Conservation (phyloP, 2,888 invertebrate species). For the Noctua fimbriata region DNA sequence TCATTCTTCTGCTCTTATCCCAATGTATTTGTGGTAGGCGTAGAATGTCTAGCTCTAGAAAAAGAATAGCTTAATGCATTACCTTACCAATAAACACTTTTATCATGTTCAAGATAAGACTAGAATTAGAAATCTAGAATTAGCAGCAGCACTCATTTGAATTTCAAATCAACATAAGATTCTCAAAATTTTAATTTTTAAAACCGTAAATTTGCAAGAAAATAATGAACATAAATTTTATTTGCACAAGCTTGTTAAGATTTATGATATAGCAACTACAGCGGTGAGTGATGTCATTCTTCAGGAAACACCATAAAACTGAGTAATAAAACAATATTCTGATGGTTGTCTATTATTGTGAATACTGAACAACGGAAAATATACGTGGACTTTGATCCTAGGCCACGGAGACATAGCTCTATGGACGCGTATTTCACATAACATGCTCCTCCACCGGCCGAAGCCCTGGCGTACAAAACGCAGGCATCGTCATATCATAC, state of each 20-base stretch:
- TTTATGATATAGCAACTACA: not conserved
- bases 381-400: not conserved
- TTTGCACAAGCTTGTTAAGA: constrained; percentile 5
- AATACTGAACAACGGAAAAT: constrained; percentile 6
- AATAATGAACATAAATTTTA: not conserved
- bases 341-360: not conserved
- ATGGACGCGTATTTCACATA: not conserved
- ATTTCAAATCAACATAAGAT: not conserved
- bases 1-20: no score
- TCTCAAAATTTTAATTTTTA: not conserved
- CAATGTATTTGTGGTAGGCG: not conserved
- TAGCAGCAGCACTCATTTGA: not conserved
- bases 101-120: not conserved
- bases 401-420: not conserved
- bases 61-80: not conserved
- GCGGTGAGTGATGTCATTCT: constrained; percentile 37
- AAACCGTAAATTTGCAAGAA: not conserved
- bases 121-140: not conserved
- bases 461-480: not conserved
- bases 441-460: not conserved
- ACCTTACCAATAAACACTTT: not conserved
- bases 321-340: constrained; percentile 12
- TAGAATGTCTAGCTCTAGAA: not conserved
- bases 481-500: not conserved
- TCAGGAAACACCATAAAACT: constrained; percentile 25